Evolutionary conservation across 2,888 invertebrate genomes (phyloP).

Genomic region (Archaeoteleia sp.): DNA sequence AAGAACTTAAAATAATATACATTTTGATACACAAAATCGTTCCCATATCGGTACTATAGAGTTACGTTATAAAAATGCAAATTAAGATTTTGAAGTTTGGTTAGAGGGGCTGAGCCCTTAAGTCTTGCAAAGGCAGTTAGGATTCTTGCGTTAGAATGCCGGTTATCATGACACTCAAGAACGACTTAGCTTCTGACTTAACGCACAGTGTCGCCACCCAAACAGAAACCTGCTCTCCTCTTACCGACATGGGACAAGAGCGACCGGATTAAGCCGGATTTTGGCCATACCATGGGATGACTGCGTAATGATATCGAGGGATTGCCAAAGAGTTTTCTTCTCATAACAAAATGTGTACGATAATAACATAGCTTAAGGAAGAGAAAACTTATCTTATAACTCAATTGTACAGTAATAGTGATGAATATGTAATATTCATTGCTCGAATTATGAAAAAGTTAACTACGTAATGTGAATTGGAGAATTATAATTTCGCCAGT

Average conservation of each 20-base stretch:
- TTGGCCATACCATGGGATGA: conserved; percentile 37
- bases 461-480: too few relatives aligned
- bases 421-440: too few relatives aligned
- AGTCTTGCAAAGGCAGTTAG: neutral
- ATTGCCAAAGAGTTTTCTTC: neutral
- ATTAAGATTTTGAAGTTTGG: neutral
- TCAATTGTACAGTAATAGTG: too few relatives aligned
- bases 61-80: too few relatives aligned
- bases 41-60: conserved; percentile 2
- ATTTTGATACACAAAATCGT: too few relatives aligned
- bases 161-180: conserved; percentile 58
- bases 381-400: too few relatives aligned
- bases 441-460: too few relatives aligned
- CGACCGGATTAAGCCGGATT: conserved; percentile 45
- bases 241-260: conserved; percentile 27
- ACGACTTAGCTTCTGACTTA: conserved; percentile 54
- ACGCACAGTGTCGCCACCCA: conserved; percentile 8
- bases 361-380: too few relatives aligned
- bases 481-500: too few relatives aligned
- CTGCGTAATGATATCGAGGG: conserved; percentile 33
- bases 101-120: neutral
- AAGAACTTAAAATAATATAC: too few relatives aligned
- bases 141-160: conserved; percentile 21
- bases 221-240: conserved; percentile 3
- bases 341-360: neutral